Evolutionary conservation across 2,797 vertebrate genomes (phyloP).

Genomic region (Tinamus major): DNA sequence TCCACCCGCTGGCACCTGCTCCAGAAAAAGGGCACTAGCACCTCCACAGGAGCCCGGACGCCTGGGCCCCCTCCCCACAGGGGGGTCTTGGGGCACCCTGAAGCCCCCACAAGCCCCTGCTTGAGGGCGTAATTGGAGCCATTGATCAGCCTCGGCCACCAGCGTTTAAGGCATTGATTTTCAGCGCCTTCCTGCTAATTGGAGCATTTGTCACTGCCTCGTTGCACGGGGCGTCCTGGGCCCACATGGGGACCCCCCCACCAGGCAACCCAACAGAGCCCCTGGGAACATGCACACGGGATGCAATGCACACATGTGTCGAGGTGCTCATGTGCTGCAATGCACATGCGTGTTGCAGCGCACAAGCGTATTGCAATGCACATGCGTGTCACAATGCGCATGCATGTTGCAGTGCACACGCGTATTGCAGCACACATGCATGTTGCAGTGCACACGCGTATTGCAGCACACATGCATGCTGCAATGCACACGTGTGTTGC

Average conservation of each 20-base stretch:
- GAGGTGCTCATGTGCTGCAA: too few relatives aligned
- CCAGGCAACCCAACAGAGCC: too few relatives aligned
- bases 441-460: neutral
- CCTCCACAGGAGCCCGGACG: neutral
- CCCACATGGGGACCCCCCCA: neutral
- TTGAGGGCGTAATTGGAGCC: neutral
- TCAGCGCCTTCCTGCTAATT: neutral
- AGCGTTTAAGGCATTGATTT: neutral
- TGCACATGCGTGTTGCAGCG: neutral
- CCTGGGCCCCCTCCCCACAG: neutral
- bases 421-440: rapidly evolving
- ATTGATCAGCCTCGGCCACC: neutral
- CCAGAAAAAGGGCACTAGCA: too few relatives aligned
- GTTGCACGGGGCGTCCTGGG: neutral
- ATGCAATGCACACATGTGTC: neutral
- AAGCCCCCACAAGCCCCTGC: neutral
- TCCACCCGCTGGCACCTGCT: neutral
- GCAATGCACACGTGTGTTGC: too few relatives aligned
- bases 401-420: neutral
- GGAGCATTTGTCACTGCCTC: neutral
- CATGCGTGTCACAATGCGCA: neutral
- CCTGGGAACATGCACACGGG: too few relatives aligned
- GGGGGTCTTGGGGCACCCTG: neutral
- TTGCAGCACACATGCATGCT: too few relatives aligned
- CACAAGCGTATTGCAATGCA: too few relatives aligned